A percentile compares a stretch with the other conserved stretches of the same genome.
Evolutionary conservation across 92 coral and sea anemone species (phyloP).

Genomic region (Paragorgia papillata): DNA sequence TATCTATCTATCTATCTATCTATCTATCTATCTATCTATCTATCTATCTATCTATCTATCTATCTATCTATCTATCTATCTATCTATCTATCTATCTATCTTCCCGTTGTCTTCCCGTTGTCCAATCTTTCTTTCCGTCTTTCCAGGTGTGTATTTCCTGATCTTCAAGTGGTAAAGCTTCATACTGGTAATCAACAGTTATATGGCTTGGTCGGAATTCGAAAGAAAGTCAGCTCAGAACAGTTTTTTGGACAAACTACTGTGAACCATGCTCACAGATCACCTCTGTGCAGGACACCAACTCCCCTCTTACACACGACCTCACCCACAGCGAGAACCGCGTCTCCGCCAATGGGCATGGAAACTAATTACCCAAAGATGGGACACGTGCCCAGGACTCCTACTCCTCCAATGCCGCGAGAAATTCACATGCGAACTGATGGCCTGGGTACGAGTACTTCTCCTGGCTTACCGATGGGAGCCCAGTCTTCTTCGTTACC

Average conservation of each 20-base stretch:
- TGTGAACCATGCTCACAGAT: conserved; percentile 23
- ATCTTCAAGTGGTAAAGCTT: conserved; percentile 82
- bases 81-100: too few relatives aligned
- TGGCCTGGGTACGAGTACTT: neutral
- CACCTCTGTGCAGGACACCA: conserved; percentile 63
- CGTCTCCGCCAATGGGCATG: conserved; percentile 15
- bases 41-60: too few relatives aligned
- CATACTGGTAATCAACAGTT: conserved; percentile 79
- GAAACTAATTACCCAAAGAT: neutral
- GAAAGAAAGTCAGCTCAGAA: conserved; percentile 69
- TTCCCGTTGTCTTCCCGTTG: too few relatives aligned
- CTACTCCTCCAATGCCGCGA: conserved; percentile 10
- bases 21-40: too few relatives aligned
- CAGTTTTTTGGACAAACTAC: conserved; percentile 19
- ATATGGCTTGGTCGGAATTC: conserved; percentile 86
- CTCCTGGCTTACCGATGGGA: conserved; percentile 11
- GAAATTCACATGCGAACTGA: conserved; percentile 11
- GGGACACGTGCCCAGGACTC: conserved; percentile 4
- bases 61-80: too few relatives aligned
- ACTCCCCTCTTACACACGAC: conserved; percentile 71
- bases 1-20: too few relatives aligned
- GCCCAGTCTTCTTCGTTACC: conserved; percentile 26
- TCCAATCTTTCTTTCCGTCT: neutral
- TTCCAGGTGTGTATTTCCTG: conserved; percentile 79
- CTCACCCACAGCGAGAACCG: conserved; percentile 62